Base-by-base conservation (phyloP, 1,140 invertebrate species). In the Papilio helenus region DNA sequence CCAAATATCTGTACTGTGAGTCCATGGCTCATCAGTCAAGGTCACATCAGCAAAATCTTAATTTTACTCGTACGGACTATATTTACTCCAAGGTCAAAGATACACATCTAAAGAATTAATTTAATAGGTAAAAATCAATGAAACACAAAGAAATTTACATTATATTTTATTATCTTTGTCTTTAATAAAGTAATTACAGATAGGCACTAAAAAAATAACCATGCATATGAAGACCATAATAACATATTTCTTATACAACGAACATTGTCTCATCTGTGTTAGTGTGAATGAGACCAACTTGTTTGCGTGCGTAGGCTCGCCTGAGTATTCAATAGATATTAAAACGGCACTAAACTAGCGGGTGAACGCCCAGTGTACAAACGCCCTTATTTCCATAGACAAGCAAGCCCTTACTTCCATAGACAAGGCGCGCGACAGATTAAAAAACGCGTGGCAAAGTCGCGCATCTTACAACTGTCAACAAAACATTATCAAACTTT, bases 141-240 rank as follows among this genome's bases (percentile, higher is more conserved):
- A 88, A 91, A 91, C 81, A 74, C 83, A 79, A 72, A 83, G 49
- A 86, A 87, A 88, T 92, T 93, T 89, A 89, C 87, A 91, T 92
- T 88, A 93, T 92, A 90, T 91, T 92, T 92, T 93, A 93, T 93
- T 93, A 93, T 93, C 90, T 92, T 93, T 93, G 92, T 93, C 90
- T 93, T 93, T 90, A 92, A 93, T 93, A 93, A 92, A 93, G 91
- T 93, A 94, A 93, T 93, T 94, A 94, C 90, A 94, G 92, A 90
- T 92, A 93, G 92, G 91, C 92, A 92, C 91, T 94, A 94, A 94
- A 93, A 93, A 92, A 93, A 94, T 92, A 94, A 94, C 89, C 90
- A 94, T 94, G 92, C 91, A 91, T 92, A 93, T 92, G 87, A 91
- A 91, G 88, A 92, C 89, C 88, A 91, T 93, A 92, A 93, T 92